A percentile compares a stretch with the other conserved stretches of the same genome.
These are phyloP conservation scores for Onychostoma macrolepis DNA, from an alignment of 2,113 vertebrate genomes.

Conservation along the genomic window DNA sequence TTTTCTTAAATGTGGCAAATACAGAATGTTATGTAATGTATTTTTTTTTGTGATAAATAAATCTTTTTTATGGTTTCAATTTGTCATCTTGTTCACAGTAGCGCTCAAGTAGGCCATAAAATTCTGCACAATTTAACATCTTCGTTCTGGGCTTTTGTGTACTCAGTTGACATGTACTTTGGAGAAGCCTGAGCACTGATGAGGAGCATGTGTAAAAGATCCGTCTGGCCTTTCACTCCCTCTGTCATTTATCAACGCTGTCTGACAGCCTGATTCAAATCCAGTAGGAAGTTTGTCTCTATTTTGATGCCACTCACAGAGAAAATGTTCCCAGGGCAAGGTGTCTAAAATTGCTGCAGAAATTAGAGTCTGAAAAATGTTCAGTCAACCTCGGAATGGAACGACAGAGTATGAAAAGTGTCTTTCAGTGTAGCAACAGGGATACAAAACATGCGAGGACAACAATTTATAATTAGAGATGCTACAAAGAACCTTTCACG, in stretches of 20 bases:
- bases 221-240: constrained; percentile 23
- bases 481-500: constrained; percentile 6
- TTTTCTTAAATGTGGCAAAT: neutral
- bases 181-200: neutral
- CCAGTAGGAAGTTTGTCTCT: constrained; percentile 5
- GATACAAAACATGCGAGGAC: constrained; percentile 14
- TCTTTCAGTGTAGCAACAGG: neutral
- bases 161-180: constrained; percentile 7
- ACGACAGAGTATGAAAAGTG: neutral
- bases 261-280: constrained; percentile 39
- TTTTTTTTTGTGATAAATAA: neutral
- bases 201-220: constrained; percentile 20
- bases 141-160: neutral
- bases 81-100: neutral
- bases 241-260: neutral
- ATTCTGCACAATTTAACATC: constrained; percentile 6
- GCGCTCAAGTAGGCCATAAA: neutral
- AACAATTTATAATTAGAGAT: constrained; percentile 44
- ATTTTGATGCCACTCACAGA: neutral
- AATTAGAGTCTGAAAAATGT: constrained; percentile 19
- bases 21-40: neutral
- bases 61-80: neutral
- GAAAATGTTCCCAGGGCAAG: neutral
- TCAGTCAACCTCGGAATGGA: constrained; percentile 3
- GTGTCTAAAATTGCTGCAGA: constrained; percentile 26